Base-by-base conservation (phyloP, 2,888 invertebrate species). In the Stegana nigrithorax region DNA sequence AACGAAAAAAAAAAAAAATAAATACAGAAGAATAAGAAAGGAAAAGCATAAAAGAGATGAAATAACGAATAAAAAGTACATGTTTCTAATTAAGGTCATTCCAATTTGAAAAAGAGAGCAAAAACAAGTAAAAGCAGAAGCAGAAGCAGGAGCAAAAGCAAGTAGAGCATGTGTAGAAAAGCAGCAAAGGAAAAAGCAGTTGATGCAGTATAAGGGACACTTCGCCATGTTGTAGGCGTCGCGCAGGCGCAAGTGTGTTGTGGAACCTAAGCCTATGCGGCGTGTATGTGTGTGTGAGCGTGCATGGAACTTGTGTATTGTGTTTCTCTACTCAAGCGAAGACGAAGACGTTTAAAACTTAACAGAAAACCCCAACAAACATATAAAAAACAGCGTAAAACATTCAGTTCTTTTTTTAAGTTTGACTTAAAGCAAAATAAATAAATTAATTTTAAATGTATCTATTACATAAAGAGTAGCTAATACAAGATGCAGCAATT, bases 71-170 rank as follows among this genome's bases (percentile, higher is more conserved):
- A 59, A 69, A 75, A 78, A 75, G 78, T 78, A 76, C 75, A 76
- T 77, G 75, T 76, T 76, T 76, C 75, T 76, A 76, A 76, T 74
- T 74, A 78, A 76, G 77, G 79, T 76, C 75, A 76, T 76, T 76
- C 75, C 75, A 76, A 76, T 69, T 74, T 75, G 77, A 76, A 72
- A 76, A 76, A 76, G 76, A 72, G 12, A 29, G 32, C 61, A 62
- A 25, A 44, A 57, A 57, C 45, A 17, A 59, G 32, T 12, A 50
- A 51, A 51, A 21, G 26, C 12, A 50, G 25, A 47, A n/a, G 62
- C 65, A 51, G 25, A 17, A 17, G 32, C 17, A 32, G 32, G 5
- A 53, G 23, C 23, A 23, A 47, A 23, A 47, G 2, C 6, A 42
- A n/a, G 2, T 39, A n/a, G n/a, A n/a, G n/a, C n/a, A n/a, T 42